These are phyloP conservation scores for Diplolepis rosae DNA, from an alignment of 2,888 invertebrate genomes.

Conservation along the genomic window DNA sequence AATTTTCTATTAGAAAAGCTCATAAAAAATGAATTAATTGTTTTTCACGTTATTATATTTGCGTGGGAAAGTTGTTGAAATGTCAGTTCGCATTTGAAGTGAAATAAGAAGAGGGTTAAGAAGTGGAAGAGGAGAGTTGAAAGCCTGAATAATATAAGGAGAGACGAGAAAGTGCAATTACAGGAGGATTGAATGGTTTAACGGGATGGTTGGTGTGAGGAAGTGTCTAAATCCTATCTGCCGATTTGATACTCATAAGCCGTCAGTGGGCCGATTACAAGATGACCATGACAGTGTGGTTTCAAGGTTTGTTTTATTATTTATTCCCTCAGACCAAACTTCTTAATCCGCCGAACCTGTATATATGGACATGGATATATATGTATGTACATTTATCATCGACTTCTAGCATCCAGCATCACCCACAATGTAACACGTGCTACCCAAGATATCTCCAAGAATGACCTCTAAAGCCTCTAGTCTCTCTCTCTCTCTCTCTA, in stretches of 20 bases:
- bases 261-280: slow-evolving; percentile 56
- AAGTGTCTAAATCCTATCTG: slow-evolving; percentile 54
- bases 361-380: background rate
- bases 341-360: slow-evolving; percentile 59
- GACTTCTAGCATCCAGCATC: background rate
- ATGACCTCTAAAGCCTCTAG: background rate
- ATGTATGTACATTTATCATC: background rate
- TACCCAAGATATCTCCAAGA: slow-evolving; percentile 5
- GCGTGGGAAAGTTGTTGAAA: slow-evolving; percentile 16
- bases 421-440: background rate
- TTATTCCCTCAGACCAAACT: slow-evolving; percentile 41
- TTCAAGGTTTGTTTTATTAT: slow-evolving; percentile 44
- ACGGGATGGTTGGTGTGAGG: slow-evolving; percentile 22
- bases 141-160: slow-evolving; percentile 1
- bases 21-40: background rate
- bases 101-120: slow-evolving; percentile 9
- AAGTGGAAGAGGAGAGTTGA: background rate
- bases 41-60: background rate
- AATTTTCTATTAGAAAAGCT: background rate
- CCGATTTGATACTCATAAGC: slow-evolving; percentile 55
- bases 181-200: slow-evolving; percentile 10
- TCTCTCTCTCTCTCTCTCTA: background rate
- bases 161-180: slow-evolving; percentile 9
- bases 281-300: slow-evolving; percentile 50
- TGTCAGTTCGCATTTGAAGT: slow-evolving; percentile 23